phyloP scores from a whole-genome alignment of 2,888 invertebrate genomes.

The Dendrolimus houi region DNA sequence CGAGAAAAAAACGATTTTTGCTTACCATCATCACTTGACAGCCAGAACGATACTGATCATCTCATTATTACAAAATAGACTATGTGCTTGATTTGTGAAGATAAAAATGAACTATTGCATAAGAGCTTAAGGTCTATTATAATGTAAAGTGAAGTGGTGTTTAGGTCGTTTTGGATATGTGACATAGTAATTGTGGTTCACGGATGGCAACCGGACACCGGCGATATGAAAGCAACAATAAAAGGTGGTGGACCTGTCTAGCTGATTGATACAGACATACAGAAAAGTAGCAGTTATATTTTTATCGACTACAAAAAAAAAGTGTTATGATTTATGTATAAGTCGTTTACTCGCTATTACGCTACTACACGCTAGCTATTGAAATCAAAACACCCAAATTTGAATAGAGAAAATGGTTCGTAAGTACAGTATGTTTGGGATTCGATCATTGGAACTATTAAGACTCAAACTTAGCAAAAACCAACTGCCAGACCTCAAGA shows the following conservation, averaged over 20 bases:
- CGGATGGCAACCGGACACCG: slow-evolving; percentile 72
- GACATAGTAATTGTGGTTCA: slow-evolving; percentile 43
- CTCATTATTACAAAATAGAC: neutral
- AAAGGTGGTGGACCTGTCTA: slow-evolving; percentile 69
- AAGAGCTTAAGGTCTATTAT: neutral
- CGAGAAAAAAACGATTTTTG: too few relatives aligned
- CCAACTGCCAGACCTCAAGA: too few relatives aligned
- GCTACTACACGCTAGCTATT: too few relatives aligned
- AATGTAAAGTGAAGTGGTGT: neutral
- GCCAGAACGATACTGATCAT: neutral
- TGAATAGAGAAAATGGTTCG: too few relatives aligned
- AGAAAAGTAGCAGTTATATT: slow-evolving; percentile 17
- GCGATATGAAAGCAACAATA: slow-evolving; percentile 68
- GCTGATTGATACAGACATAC: slow-evolving; percentile 54
- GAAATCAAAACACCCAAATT: too few relatives aligned
- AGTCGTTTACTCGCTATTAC: too few relatives aligned
- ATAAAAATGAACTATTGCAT: neutral
- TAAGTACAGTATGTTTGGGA: too few relatives aligned
- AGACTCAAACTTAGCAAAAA: too few relatives aligned
- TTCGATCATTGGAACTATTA: too few relatives aligned
- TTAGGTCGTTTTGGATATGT: slow-evolving; percentile 24
- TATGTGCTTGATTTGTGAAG: neutral
- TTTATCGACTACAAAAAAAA: neutral
- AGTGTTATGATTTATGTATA: too few relatives aligned
- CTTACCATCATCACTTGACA: neutral